Percentiles rank a stretch among this genome's conserved stretches.
Conservation (phyloP, 2,113 vertebrate genomes). For the Chrysochloris asiatica region DNA sequence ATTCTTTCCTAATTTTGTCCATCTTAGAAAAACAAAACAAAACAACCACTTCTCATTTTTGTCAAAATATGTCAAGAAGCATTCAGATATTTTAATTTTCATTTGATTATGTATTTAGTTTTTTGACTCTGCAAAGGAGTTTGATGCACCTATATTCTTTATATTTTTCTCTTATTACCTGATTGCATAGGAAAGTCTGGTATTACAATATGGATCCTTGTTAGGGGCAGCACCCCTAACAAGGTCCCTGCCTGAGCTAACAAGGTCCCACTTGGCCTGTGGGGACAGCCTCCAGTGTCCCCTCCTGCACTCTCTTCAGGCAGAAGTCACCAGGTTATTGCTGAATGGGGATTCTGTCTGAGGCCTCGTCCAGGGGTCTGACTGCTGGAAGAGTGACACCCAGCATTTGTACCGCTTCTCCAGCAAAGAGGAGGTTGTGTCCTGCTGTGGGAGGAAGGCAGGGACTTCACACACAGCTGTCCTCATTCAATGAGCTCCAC, state of each 20-base stretch:
- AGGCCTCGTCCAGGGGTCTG: no score
- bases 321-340: slow-evolving; percentile 22
- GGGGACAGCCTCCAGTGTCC: neutral
- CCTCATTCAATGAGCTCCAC: slow-evolving; percentile 89
- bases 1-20: neutral
- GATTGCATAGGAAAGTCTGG: no score
- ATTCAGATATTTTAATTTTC: neutral
- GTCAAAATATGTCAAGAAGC: neutral
- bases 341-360: no score
- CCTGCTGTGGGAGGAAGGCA: no score
- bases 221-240: no score
- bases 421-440: neutral
- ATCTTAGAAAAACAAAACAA: neutral
- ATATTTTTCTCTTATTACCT: no score
- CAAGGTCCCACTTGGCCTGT: neutral
- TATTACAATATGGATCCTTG: no score
- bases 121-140: neutral
- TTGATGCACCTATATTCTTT: neutral
- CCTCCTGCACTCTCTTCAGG: neutral
- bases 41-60: neutral
- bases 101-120: neutral
- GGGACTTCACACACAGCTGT: neutral
- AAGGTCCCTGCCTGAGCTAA: neutral
- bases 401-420: neutral
- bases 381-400: neutral